A percentile compares a stretch with the other conserved stretches of the same genome.
phyloP scores from a whole-genome alignment of 2,888 invertebrate species.

The Apotomis betuletana region DNA sequence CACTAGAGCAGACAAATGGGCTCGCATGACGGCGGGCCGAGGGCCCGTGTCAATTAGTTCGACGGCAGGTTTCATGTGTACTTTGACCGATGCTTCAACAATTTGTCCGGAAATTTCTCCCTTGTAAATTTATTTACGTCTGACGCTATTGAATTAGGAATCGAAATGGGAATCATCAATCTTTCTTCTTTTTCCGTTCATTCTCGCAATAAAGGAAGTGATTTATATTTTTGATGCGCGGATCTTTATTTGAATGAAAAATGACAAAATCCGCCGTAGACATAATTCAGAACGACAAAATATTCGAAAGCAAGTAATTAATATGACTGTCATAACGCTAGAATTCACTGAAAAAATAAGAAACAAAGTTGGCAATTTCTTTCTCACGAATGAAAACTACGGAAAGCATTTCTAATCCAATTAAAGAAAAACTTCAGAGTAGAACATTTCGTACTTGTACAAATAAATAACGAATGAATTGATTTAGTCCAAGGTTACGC shows the following conservation, averaged over 20 bases:
- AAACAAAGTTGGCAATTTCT: neutral
- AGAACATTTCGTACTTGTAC: constrained; percentile 33
- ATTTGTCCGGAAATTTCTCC: constrained; percentile 49
- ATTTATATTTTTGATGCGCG: constrained; percentile 24
- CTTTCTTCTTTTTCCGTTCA: constrained; percentile 27
- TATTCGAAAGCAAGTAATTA: neutral
- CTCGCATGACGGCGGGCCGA: constrained; percentile 59
- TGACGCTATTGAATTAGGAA: constrained; percentile 41
- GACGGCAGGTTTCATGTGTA: constrained; percentile 52
- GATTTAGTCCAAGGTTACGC: constrained; percentile 64
- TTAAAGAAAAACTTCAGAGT: neutral
- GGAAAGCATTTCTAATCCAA: neutral
- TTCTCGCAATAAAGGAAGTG: constrained; percentile 27
- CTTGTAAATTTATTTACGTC: constrained; percentile 41
- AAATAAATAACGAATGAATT: constrained; percentile 50
- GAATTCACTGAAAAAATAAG: neutral
- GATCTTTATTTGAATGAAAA: constrained; percentile 8
- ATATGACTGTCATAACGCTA: neutral
- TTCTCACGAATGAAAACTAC: constrained; percentile 7
- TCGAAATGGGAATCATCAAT: constrained; percentile 37
- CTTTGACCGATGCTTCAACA: constrained; percentile 47
- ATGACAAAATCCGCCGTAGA: constrained; percentile 3
- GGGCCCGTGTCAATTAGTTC: constrained; percentile 65
- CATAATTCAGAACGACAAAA: neutral
- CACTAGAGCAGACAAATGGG: constrained; percentile 69